These are phyloP conservation scores for Eristalinus aeneus DNA, from an alignment of 2,888 invertebrate genomes.

Conservation along the genomic window DNA sequence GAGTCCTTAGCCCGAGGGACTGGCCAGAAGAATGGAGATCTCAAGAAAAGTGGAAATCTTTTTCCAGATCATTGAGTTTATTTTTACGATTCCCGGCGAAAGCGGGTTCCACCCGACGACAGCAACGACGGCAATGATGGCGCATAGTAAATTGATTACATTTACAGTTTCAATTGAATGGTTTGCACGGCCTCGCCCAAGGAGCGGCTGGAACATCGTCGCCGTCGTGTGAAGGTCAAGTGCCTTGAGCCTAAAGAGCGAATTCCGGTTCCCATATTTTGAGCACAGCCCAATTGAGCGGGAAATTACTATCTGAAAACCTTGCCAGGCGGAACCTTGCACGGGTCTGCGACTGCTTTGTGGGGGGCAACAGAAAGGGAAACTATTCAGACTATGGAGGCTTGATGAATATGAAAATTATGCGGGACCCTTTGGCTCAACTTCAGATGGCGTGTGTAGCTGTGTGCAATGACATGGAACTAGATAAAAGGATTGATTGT, in stretches of 20 bases:
- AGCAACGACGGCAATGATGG: background rate
- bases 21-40: background rate
- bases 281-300: slow-evolving; percentile 55
- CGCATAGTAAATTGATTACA: slow-evolving; percentile 65
- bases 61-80: slow-evolving; percentile 62
- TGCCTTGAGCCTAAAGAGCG: slow-evolving; percentile 21
- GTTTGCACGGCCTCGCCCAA: slow-evolving; percentile 20
- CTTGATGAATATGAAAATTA: slow-evolving; percentile 5
- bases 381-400: slow-evolving; percentile 16
- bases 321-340: slow-evolving; percentile 37
- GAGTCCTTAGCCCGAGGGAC: background rate
- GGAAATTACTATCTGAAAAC: slow-evolving; percentile 52
- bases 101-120: background rate
- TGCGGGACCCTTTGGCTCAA: background rate
- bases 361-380: slow-evolving; percentile 6
- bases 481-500: background rate
- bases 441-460: background rate
- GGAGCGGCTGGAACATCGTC: slow-evolving; percentile 17
- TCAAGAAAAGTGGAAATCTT: slow-evolving; percentile 40
- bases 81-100: slow-evolving; percentile 58
- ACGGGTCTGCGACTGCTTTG: background rate
- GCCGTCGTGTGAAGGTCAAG: slow-evolving; percentile 55
- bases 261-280: slow-evolving; percentile 30
- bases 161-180: slow-evolving; percentile 66
- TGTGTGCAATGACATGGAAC: background rate